A percentile compares a stretch with the other conserved stretches of the same genome.
phyloP scores from a whole-genome alignment of 2,888 invertebrate species.

The Argyresthia albistria region DNA sequence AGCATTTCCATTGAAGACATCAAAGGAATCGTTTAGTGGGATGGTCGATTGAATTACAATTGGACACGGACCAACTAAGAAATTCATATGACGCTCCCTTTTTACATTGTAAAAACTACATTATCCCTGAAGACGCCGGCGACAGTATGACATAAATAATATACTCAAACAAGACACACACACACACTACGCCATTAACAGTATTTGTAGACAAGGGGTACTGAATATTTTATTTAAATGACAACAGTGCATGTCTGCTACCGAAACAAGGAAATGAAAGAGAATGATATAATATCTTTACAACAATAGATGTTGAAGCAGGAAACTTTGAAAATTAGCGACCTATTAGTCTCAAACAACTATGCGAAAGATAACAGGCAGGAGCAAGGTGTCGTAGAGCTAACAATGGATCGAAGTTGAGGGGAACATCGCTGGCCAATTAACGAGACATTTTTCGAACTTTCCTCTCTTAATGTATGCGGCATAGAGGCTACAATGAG shows the following conservation, averaged over 20 bases:
- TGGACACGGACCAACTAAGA: background rate
- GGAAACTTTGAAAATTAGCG: background rate
- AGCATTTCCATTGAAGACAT: background rate
- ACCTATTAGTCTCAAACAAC: background rate
- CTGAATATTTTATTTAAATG: background rate
- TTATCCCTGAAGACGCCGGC: too few species aligned
- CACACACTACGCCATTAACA: too few species aligned
- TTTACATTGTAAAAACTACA: too few species aligned
- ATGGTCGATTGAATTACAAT: background rate
- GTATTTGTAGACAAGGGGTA: background rate
- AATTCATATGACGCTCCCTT: too few species aligned
- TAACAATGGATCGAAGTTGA: slow-evolving; percentile 51
- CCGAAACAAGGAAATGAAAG: too few species aligned
- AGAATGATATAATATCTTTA: too few species aligned
- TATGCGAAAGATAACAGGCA: too few species aligned
- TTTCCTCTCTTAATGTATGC: background rate
- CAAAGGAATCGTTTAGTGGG: background rate
- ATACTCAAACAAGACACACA: too few species aligned
- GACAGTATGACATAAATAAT: too few species aligned
- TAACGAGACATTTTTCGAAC: slow-evolving; percentile 27
- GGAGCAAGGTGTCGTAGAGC: slow-evolving; percentile 30
- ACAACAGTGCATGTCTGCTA: too few species aligned
- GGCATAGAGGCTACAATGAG: background rate
- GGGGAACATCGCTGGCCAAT: slow-evolving; percentile 43
- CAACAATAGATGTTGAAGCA: too few species aligned